These are phyloP conservation scores for Germaria angustata DNA, from an alignment of 2,888 invertebrate species.

Conservation along the genomic window DNA sequence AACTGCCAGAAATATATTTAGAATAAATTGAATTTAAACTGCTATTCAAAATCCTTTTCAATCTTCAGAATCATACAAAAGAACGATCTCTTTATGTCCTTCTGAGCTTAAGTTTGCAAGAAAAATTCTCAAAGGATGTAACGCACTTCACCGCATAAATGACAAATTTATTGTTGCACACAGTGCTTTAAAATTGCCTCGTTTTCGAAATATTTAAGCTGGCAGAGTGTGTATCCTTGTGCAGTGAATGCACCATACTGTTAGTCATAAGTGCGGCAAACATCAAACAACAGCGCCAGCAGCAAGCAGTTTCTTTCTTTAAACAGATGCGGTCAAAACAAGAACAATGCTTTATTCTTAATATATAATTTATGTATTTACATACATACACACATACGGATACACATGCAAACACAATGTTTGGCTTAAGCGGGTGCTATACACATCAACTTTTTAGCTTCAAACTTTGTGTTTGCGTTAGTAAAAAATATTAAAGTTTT, in stretches of 20 bases:
- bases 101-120: neutral
- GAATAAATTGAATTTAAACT: conserved; percentile 14
- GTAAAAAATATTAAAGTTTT: too few species aligned
- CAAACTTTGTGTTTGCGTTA: too few species aligned
- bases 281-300: conserved; percentile 7
- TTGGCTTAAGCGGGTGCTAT: too few species aligned
- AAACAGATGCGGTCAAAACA: conserved; percentile 54
- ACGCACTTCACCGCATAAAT: conserved; percentile 44
- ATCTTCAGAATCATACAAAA: neutral
- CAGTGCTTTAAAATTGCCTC: conserved; percentile 46
- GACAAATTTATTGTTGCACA: conserved; percentile 62
- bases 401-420: neutral
- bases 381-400: neutral
- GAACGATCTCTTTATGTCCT: conserved; percentile 8
- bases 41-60: conserved; percentile 10
- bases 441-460: too few species aligned
- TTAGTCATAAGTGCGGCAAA: conserved; percentile 5
- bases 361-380: conserved; percentile 49
- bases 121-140: conserved; percentile 43
- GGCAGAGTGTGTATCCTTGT: neutral
- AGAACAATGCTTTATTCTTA: conserved; percentile 23
- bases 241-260: conserved; percentile 8
- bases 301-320: conserved; percentile 9
- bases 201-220: neutral
- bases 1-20: neutral